Base-by-base conservation (phyloP, 2,797 vertebrate species). In the Falco novaeseelandiae region DNA sequence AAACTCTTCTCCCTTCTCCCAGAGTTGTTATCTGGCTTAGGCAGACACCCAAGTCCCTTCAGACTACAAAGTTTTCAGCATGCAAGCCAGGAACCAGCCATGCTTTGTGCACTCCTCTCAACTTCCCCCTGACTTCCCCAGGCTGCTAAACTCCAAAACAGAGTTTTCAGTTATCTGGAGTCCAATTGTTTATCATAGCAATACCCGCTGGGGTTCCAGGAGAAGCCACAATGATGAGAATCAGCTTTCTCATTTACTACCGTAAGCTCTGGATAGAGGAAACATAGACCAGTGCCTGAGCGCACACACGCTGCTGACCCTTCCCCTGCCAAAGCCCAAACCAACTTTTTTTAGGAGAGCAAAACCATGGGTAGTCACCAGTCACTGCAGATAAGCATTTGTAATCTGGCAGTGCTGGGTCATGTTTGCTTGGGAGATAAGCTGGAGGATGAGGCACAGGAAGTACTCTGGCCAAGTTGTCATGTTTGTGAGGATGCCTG, bases 401-500 rank as follows among this genome's bases (percentile, higher is more conserved):
- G 72, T 57, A 87, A 96, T 93, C 94, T 93, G 94, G 42, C 82
- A 61, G 84, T 57, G 67, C 89, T 85, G 57, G 95, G 96, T 92
- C 91, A 48, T 94, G 95, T 95, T 96, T 97, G 89, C 52, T 70
- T 52, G 76, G 65, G 79, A 96, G 96, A 97, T 97, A 96, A 96
- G 63, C 11, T 80, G 67, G 84, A 91, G 57, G 76, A 79, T 74
- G 87, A 92, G 87, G 72, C 44, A 73, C 67, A 96, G 96, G 96
- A 97, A 97, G 66, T 54, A 52, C 69, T 89, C 46, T 48, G 92
- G 79, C 82, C 87, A 92, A 89, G 87, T 51, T 69, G 77, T 17
- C 63, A 65, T 74, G 76, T 81, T 92, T 81, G 71, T 74, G 76
- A 91, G 52, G 76, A 78, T 89, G 79, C 82, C 84, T 94, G 79